Evolutionary conservation across 2,797 vertebrate genomes (phyloP).

Genomic region (Monodelphis domestica): DNA sequence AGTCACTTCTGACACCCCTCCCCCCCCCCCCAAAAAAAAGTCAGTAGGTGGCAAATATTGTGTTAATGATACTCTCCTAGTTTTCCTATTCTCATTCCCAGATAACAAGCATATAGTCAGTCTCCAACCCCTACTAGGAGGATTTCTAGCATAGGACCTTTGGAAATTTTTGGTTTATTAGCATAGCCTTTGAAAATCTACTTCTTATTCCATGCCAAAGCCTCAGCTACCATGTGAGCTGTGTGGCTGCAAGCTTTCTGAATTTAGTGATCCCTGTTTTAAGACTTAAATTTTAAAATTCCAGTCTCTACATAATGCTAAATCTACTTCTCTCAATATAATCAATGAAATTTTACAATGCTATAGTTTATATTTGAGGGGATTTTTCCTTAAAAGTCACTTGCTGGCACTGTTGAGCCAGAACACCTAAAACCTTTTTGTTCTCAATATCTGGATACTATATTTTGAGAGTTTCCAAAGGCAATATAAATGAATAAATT

Average conservation of each 20-base stretch:
- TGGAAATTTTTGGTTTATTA: neutral
- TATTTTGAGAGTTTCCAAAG: neutral
- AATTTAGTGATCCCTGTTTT: too few relatives aligned
- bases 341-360: neutral
- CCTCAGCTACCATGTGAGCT: neutral
- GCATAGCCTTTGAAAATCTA: neutral
- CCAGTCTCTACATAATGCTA: neutral
- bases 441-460: neutral
- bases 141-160: neutral
- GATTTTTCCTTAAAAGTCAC: constrained; percentile 34
- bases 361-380: neutral
- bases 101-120: neutral
- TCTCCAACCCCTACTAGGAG: neutral
- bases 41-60: neutral
- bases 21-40: neutral
- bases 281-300: constrained; percentile 20
- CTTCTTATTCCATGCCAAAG: neutral
- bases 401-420: constrained; percentile 7
- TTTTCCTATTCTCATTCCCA: neutral
- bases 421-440: neutral
- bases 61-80: neutral
- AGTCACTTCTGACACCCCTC: neutral
- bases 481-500: constrained; percentile 17
- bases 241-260: neutral
- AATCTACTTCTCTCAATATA: neutral